Conservation (phyloP, 2,113 vertebrate genomes). For the Ciconia boyciana region DNA sequence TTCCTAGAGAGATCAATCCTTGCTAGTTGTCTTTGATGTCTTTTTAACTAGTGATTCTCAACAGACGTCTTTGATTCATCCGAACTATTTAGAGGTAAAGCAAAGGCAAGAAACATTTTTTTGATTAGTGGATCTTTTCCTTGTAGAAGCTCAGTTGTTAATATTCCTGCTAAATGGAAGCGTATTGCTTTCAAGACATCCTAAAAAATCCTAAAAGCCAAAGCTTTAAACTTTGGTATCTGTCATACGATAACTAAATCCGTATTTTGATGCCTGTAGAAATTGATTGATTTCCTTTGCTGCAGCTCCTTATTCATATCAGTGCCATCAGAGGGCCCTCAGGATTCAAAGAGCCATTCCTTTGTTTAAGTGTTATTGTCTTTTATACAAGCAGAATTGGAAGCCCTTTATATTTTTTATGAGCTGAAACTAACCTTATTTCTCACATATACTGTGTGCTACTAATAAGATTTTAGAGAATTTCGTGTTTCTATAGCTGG, state of each 20-base stretch:
- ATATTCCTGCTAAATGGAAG: neutral
- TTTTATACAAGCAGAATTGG: neutral
- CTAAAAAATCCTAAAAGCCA: neutral
- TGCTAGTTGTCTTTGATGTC: neutral
- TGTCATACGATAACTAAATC: neutral
- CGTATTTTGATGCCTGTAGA: neutral
- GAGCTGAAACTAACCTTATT: neutral
- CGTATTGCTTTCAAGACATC: neutral
- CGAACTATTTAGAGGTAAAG: neutral
- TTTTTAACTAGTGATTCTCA: neutral
- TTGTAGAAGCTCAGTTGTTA: neutral
- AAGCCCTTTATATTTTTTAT: neutral
- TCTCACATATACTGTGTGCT: neutral
- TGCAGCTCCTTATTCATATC: neutral
- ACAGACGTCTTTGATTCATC: neutral
- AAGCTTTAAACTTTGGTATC: neutral
- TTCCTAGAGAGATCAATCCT: neutral
- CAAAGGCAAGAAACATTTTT: neutral
- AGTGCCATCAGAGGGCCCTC: neutral
- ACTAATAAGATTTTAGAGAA: neutral
- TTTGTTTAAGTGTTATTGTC: neutral
- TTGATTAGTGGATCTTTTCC: neutral
- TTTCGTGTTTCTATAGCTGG: neutral
- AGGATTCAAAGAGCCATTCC: neutral
- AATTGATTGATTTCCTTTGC: neutral